These are phyloP conservation scores for Camelus dromedarius DNA, from an alignment of 2,113 vertebrate species.

Conservation along the genomic window DNA sequence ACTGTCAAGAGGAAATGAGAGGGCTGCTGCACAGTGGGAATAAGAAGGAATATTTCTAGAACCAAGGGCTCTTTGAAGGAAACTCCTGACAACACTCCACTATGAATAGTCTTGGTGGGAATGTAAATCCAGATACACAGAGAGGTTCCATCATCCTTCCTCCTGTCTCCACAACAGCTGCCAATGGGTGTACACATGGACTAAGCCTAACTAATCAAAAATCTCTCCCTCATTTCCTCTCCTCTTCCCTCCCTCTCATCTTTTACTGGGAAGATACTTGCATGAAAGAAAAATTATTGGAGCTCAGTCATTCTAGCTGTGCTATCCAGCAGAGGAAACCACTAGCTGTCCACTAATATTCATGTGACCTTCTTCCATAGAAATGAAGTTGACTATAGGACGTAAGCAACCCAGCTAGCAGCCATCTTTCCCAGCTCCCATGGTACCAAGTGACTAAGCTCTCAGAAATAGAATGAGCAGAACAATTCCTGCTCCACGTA, in stretches of 20 bases:
- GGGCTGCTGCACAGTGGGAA: background rate
- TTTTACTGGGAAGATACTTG: slow-evolving; percentile 1
- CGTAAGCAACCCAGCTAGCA: background rate
- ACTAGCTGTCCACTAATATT: background rate
- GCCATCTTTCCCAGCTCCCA: background rate
- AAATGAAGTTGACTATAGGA: background rate
- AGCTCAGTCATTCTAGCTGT: background rate
- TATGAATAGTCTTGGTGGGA: background rate
- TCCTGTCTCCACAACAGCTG: background rate
- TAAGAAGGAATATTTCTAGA: background rate
- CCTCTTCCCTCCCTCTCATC: background rate
- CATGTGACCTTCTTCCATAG: background rate
- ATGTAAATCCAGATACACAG: background rate
- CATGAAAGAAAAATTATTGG: background rate
- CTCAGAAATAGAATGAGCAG: background rate
- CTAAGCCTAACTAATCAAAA: background rate
- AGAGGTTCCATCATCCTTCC: background rate
- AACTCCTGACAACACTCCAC: background rate
- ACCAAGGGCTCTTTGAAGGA: background rate
- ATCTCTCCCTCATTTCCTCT: background rate
- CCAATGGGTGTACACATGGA: no score
- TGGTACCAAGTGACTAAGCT: background rate
- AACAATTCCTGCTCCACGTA: background rate
- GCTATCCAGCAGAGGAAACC: background rate
- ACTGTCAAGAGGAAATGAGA: background rate